Evolutionary conservation across 2,888 invertebrate species (phyloP), one percentile per base, ranked within the genome.

Genomic region (Bombylius discolor): DNA sequence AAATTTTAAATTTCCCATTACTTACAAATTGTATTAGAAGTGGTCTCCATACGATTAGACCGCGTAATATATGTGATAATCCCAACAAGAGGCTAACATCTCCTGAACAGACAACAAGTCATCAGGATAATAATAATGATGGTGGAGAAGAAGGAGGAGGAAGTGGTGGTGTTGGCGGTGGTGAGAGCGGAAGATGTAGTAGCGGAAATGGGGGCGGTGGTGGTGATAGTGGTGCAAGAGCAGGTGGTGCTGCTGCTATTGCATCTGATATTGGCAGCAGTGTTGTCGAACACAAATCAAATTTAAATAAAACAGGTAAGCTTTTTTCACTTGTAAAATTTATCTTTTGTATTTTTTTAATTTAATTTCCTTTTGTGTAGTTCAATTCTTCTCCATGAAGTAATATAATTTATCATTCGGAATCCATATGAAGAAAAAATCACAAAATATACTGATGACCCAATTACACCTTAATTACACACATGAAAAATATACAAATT

Each of bases 21-120:
- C 9, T 14, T 4, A 47, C 5, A 14, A 47, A 39, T 31, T n/a
- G 3, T 60, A 62, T 36, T 58, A 63, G 62, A 55, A 62, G 62
- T 56, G 62, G 61, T 58, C 55, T 62, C 51, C 63, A 63, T 58
- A 59, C 60, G 47, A 49, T 49, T 49, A 62, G 60, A 60, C 63
- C 62, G 54, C 62, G 62, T 14, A 62, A 62, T 56, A 62, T 63
- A 57, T 64, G 65, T 63, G 65, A 65, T 62, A 63, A 64, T 61
- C 62, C 65, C 62, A 63, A 63, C 61, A 64, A 65, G 59, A 60
- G 65, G 50, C 61, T 63, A 47, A 60, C 64, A 52, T 61, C 65
- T 53, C 61, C 62, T 52, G 63, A 60, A 49, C 61, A 59, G 14
- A 49, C 60, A 53, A 62, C 62, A 59, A 63, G 62, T 54, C 58